Base-by-base conservation (phyloP, 1,140 invertebrate species). In the Harpegnathos saltator region DNA sequence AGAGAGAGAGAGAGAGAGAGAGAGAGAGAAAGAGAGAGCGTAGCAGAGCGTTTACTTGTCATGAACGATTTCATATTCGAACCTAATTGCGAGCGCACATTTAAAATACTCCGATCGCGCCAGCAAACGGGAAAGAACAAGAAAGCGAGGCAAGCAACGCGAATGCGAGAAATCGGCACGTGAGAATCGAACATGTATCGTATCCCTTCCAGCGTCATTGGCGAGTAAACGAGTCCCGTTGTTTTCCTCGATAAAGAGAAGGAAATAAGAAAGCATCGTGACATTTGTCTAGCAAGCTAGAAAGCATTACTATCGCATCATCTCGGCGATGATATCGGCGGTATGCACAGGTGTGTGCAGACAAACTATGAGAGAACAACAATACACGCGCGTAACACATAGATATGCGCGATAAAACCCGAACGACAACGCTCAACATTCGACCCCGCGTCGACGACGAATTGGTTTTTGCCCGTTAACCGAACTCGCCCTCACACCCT, bases 401-500 rank as follows among this genome's bases (percentile, higher is more conserved):
- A 50, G 56, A 44, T 56, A 74, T 86, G 69, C 48, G 58, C 74
- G 86, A 86, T 85, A 82, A 86, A 88, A 88, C 59, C 59, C 81
- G 59, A 14, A 65, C 83, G 83, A 87, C 83, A 80, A 78, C 48
- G 83, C 50, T 82, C 80, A 81, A 89, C 81, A 84, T 86, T 89
- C 86, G 83, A 88, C 85, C 86, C 65, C 74, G 80, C 61, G 74
- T 73, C 86, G 83, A 73, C 83, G 71, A 88, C 84, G 88, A 89
- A 89, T 88, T 86, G 86, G 87, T 89, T 89, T 89, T 89, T 89
- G 78, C 86, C 73, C 86, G 86, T 85, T 89, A 85, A 89, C 78
- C 80, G 81, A 85, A 68, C 81, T 74, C 84, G 26, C 50, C 38
- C 58, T 80, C 63, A 17, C 52, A 5, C 17, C 3, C 73, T 71